Conservation (phyloP, 2,888 invertebrate species). For the Drosophila borborema region DNA sequence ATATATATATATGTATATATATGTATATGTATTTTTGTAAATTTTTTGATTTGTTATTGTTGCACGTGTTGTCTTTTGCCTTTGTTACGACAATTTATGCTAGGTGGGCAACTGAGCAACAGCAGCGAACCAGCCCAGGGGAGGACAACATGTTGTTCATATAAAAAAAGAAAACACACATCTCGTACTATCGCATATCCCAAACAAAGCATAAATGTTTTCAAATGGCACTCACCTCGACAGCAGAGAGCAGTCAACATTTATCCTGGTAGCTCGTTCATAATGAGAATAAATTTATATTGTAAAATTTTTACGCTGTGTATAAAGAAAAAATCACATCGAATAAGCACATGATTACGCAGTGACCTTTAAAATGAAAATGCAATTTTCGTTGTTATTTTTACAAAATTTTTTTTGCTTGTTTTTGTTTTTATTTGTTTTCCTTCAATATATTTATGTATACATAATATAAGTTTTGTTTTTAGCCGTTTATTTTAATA, state of each 20-base stretch:
- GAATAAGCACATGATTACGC: neutral
- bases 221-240: conserved; percentile 12
- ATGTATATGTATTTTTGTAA: conserved; percentile 54
- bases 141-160: neutral
- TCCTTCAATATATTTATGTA: conserved; percentile 81
- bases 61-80: conserved; percentile 80
- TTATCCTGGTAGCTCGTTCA: neutral
- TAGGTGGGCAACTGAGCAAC: conserved; percentile 50
- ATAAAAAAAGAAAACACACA: neutral
- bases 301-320: neutral
- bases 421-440: conserved; percentile 79
- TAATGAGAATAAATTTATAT: conserved; percentile 3
- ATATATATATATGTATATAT: neutral
- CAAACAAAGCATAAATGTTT: neutral
- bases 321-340: neutral
- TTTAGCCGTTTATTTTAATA: conserved; percentile 51
- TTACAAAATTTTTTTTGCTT: conserved; percentile 79
- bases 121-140: conserved; percentile 22
- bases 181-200: neutral
- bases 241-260: conserved; percentile 6
- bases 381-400: conserved; percentile 54
- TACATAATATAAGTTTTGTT: conserved; percentile 77
- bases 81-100: conserved; percentile 79
- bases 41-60: conserved; percentile 82
- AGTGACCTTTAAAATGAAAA: conserved; percentile 24